Percentiles rank a stretch among this genome's conserved stretches.
These are phyloP conservation scores for Germaria angustata DNA, from an alignment of 2,888 invertebrate species.

Conservation along the genomic window DNA sequence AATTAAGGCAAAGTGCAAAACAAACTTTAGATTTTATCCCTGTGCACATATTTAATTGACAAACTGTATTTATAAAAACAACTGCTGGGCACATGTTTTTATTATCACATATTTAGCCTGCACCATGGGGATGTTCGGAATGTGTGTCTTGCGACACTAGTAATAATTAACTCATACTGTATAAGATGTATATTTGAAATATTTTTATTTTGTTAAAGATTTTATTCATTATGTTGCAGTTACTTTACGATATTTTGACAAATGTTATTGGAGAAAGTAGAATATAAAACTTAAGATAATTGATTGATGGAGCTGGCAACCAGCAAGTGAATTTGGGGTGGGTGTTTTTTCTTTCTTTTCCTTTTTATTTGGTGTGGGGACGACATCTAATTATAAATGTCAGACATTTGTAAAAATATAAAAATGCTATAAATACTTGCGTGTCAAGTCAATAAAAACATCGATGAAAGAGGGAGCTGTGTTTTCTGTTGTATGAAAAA, in stretches of 20 bases:
- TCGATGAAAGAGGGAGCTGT: background rate
- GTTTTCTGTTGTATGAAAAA: background rate
- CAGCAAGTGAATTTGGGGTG: conserved; percentile 11
- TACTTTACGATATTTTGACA: conserved; percentile 9
- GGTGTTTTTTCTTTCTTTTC: too few relatives aligned
- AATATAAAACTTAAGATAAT: conserved; percentile 17
- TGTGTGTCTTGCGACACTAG: background rate
- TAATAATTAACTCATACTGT: background rate
- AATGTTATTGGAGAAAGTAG: background rate
- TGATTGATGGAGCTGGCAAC: conserved; percentile 32
- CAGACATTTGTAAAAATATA: conserved; percentile 37
- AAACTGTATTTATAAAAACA: conserved; percentile 13
- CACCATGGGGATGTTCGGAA: background rate
- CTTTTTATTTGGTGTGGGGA: background rate
- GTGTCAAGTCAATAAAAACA: background rate
- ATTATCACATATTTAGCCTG: background rate
- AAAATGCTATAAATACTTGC: background rate
- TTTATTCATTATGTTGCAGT: background rate
- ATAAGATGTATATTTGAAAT: background rate
- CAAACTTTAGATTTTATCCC: background rate
- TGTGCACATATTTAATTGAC: background rate
- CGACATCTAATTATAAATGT: conserved; percentile 4
- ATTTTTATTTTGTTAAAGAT: conserved; percentile 7
- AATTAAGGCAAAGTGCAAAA: background rate
- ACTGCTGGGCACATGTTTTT: conserved; percentile 52